Evolutionary conservation across 1,140 invertebrate genomes (phyloP).

Genomic region (Bombus huntii): DNA sequence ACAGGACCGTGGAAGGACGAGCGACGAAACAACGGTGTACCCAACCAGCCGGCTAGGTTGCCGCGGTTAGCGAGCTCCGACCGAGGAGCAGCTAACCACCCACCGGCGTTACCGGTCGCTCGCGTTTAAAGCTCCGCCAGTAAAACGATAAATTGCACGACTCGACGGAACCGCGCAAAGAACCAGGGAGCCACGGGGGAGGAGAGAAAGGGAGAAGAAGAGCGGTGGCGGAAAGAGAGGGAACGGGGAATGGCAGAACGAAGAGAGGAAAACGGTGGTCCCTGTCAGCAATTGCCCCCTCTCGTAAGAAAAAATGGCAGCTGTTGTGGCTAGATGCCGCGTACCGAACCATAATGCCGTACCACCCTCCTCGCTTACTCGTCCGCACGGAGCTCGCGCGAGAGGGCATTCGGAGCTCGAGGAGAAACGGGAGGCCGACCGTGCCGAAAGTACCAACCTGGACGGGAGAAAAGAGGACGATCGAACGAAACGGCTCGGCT

Average conservation of each 20-base stretch:
- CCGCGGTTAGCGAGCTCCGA: conserved; percentile 14
- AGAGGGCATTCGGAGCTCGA: conserved; percentile 28
- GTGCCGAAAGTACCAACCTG: conserved; percentile 56
- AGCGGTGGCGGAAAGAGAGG: conserved; percentile 11
- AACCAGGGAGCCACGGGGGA: not conserved
- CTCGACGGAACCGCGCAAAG: conserved; percentile 28
- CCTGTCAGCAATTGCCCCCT: conserved; percentile 80
- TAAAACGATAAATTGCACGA: conserved; percentile 80
- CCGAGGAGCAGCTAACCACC: conserved; percentile 62
- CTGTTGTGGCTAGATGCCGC: conserved; percentile 75
- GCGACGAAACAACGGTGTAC: not conserved
- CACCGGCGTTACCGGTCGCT: conserved; percentile 65
- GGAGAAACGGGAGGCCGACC: conserved; percentile 42
- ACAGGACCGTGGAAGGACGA: not conserved
- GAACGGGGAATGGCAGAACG: conserved; percentile 20
- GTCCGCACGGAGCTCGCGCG: conserved; percentile 48
- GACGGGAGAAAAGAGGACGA: conserved; percentile 36
- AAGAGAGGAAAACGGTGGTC: conserved; percentile 73
- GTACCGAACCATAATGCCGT: conserved; percentile 75
- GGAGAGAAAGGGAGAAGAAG: conserved; percentile 28
- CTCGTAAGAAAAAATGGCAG: conserved; percentile 80
- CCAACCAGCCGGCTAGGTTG: conserved; percentile 19
- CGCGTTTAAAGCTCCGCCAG: conserved; percentile 70
- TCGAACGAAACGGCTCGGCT: not conserved
- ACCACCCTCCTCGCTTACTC: conserved; percentile 56